Base-by-base conservation (phyloP, 1,140 invertebrate genomes). In the Drosophila pandora region DNA sequence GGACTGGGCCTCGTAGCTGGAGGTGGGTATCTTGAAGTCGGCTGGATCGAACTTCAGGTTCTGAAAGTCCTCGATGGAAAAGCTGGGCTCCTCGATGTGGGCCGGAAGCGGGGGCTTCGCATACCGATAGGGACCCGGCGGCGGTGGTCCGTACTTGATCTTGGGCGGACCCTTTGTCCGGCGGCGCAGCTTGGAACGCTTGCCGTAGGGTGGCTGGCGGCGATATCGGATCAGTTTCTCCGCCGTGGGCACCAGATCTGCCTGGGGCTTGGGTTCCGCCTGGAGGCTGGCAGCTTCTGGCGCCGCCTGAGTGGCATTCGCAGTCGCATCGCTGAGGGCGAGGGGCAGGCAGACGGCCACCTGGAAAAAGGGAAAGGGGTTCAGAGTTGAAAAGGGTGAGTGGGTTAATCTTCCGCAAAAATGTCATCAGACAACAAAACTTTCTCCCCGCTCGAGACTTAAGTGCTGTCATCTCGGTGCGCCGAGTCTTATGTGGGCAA, bases 1-100 rank as follows among this genome's bases (percentile, higher is more conserved):
- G 8, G 85, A 72, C 63, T 90, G 85, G 0, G 77, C 77, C 41
- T 91, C 90, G 52, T 91, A 91, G 34, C 83, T 84, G 7, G 80
- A 74, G 6, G 88, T 57, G 7, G 83, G 79, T 2, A 90, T 65
- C 47, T 87, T 65, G 10, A 84, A 90, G 34, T 90, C 89, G 22
- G 72, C 32, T 2, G 65, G 68, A 52, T 90, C 89, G 41, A 90
- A 80, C 54, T 90, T 90, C 12, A 90, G 22, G 23, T 90, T 73
- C 69, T 90, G 79, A 34, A 90, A 90, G 45, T 87, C 82, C 4
- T 90, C 76, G 8, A 81, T 28, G 6, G 71, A 64, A n/a, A 75
- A 87, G 43, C 70, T 85, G 0, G 85, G 80, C 57, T 80, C 65
- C 28, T 83, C 62, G 2, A 62, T 9, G 10, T 90, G 80, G 2